Evolutionary conservation across 2,797 vertebrate species (phyloP), one percentile per base, ranked within the genome.

Genomic region (Myotis findleyi): DNA sequence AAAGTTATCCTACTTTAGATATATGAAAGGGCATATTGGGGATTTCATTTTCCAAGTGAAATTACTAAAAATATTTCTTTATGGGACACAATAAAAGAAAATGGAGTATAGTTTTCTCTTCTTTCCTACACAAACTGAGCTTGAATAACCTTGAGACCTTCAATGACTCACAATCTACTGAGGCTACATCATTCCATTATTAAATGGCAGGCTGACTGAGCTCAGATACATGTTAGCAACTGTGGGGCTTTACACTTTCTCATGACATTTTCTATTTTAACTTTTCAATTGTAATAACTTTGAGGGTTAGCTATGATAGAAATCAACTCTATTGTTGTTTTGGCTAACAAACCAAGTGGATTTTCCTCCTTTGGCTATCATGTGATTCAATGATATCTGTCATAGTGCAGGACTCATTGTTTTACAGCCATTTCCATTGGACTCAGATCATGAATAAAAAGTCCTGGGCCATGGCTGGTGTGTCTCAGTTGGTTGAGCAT

Each of bases 221-320:
- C 75, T 96, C 79, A 89, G 73, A 71, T 80, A 80, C 51, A 59
- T 62, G 30, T 75, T 62, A 86, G 30, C 14, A 85, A 66, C 49
- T 7, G 36, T 9, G 12, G n/a, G 21, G 69, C 51, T 94, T 82
- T 53, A 68, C 11, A 64, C 49, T 76, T 11, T 80, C 75, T 53
- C 25, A 0, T 81, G 41, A 12, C 30, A 77, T 75, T 44, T 89
- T 72, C 38, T 76, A 53, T 25, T 81, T 81, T 93, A 75, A 47
- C 55, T 87, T 92, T 85, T 79, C 44, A 76, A 69, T 87, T 90
- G 86, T 49, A 90, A 82, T 41, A 76, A 95, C 33, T 69, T 82
- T 25, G 33, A 69, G 16, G 16, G 7, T 62, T 89, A n/a, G 23
- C 23, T 76, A 49, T 80, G 20, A 75, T 38, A 93, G 44, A 57